A percentile compares a stretch with the other conserved stretches of the same genome.
Evolutionary conservation across 2,113 vertebrate genomes (phyloP).

Genomic region (Craseonycteris thonglongyai): DNA sequence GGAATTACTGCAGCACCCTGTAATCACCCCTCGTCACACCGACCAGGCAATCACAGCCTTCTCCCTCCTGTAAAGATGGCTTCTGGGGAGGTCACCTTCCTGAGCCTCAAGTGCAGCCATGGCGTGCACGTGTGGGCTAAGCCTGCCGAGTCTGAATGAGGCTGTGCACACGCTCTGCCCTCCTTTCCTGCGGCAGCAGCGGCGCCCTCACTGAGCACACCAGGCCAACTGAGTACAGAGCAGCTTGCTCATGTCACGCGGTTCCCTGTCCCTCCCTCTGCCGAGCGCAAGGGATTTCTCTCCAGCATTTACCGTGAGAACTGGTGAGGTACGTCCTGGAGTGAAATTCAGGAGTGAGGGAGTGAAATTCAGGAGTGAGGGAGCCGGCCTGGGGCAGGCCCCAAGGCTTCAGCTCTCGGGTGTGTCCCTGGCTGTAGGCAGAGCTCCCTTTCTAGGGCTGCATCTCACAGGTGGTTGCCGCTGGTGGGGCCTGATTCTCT

Average conservation of each 20-base stretch:
- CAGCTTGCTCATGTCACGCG: too few relatives aligned
- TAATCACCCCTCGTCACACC: too few relatives aligned
- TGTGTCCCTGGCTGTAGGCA: neutral
- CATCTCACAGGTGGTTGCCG: neutral
- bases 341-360: too few relatives aligned
- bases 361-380: neutral
- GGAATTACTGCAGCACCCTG: neutral
- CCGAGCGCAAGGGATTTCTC: too few relatives aligned
- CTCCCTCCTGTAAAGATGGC: neutral
- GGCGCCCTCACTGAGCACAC: too few relatives aligned
- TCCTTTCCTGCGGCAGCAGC: neutral
- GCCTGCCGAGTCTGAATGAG: neutral
- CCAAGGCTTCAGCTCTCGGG: neutral
- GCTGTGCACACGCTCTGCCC: neutral
- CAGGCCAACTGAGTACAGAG: too few relatives aligned
- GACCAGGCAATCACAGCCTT: too few relatives aligned
- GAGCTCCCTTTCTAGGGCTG: neutral
- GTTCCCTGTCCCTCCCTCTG: neutral
- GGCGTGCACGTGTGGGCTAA: neutral
- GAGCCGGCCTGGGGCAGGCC: neutral
- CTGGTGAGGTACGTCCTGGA: neutral
- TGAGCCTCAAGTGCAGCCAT: too few relatives aligned
- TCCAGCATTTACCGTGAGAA: neutral
- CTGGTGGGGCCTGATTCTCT: neutral
- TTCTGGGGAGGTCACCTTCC: fast-evolving